Evolutionary conservation across 1,140 invertebrate species (phyloP).

Genomic region (Bursaphelenchus mucronatus): DNA sequence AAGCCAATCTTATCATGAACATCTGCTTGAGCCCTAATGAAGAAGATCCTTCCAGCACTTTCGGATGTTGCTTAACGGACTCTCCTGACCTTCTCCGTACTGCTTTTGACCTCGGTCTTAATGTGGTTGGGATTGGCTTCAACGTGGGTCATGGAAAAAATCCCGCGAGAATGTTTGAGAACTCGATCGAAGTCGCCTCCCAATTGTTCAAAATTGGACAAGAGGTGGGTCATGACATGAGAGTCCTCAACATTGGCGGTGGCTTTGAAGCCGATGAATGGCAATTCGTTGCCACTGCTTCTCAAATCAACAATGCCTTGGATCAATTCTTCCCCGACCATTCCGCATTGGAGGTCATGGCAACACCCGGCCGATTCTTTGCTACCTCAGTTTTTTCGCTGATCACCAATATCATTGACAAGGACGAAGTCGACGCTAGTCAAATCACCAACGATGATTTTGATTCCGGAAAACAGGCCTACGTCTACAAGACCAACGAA

Average conservation of each 20-base stretch:
- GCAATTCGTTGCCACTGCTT: constrained; percentile 65
- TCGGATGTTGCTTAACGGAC: constrained; percentile 75
- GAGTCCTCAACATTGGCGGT: constrained; percentile 64
- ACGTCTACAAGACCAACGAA: constrained; percentile 95
- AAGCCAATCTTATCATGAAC: constrained; percentile 84
- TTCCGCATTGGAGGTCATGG: constrained; percentile 73
- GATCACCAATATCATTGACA: constrained; percentile 77
- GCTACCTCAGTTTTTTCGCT: constrained; percentile 89
- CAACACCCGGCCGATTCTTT: constrained; percentile 88
- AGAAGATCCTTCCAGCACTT: constrained; percentile 72
- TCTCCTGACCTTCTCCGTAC: constrained; percentile 73
- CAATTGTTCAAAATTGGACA: constrained; percentile 61
- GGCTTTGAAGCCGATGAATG: constrained; percentile 40
- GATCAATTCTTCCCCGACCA: constrained; percentile 72
- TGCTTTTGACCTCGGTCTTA: constrained; percentile 70
- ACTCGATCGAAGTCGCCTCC: constrained; percentile 61
- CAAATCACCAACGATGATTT: constrained; percentile 45
- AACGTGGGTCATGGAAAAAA: constrained; percentile 63
- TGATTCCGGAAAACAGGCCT: constrained; percentile 64
- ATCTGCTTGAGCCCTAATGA: constrained; percentile 74
- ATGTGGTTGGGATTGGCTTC: constrained; percentile 71
- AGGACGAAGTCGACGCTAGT: constrained; percentile 66
- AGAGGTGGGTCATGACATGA: constrained; percentile 61
- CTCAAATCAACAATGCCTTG: constrained; percentile 71
- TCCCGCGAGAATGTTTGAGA: constrained; percentile 60